These are phyloP conservation scores for Poecilia latipinna DNA, from an alignment of 2,113 vertebrate genomes.

Conservation along the genomic window DNA sequence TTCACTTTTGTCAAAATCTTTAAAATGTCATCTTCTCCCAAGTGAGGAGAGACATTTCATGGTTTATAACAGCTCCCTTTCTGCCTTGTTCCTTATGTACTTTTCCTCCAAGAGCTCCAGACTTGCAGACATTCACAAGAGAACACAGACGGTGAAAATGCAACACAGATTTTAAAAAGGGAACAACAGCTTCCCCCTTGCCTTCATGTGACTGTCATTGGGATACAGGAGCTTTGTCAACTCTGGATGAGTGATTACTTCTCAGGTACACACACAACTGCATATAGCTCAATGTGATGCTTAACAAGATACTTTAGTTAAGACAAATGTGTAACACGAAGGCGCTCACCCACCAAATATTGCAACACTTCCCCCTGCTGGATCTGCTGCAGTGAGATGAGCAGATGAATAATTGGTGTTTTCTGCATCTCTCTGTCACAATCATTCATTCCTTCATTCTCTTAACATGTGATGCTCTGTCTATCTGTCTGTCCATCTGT, in stretches of 20 bases:
- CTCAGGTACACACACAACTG: constrained; percentile 4
- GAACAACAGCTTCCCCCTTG: constrained; percentile 1
- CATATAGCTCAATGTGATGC: constrained; percentile 7
- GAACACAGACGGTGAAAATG: background rate
- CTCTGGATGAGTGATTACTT: background rate
- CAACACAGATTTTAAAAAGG: background rate
- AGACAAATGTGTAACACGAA: constrained; percentile 18
- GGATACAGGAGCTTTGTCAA: background rate
- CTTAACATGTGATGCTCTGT: background rate
- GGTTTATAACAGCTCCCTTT: constrained; percentile 38
- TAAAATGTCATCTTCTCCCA: constrained; percentile 54
- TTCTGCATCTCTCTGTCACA: constrained; percentile 20
- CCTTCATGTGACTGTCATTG: constrained; percentile 2
- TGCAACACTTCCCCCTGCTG: constrained; percentile 90
- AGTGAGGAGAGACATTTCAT: constrained; percentile 45
- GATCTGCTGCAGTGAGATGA: constrained; percentile 76
- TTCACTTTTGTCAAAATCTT: constrained; percentile 15
- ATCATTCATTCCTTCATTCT: constrained; percentile 1
- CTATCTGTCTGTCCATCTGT: background rate
- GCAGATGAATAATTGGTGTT: constrained; percentile 67
- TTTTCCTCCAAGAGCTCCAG: constrained; percentile 20
- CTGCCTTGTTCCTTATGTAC: background rate
- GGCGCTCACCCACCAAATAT: constrained; percentile 71
- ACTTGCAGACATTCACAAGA: background rate
- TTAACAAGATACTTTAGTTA: constrained; percentile 21